Conservation (phyloP, 2,113 vertebrate genomes). For the Callithrix jacchus region DNA sequence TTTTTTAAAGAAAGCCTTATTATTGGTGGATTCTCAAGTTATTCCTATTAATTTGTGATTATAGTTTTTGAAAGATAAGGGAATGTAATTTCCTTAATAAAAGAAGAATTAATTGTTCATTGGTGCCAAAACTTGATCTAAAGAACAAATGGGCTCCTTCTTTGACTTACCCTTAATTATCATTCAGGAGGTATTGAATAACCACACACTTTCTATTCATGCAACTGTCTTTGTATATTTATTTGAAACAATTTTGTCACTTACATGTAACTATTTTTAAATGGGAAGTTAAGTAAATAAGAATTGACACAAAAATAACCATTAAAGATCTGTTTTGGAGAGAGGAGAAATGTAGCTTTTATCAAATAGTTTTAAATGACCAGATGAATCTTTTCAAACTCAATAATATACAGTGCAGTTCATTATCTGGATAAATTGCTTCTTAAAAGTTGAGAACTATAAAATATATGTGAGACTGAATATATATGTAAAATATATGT, state of each 20-base stretch:
- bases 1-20: not conserved
- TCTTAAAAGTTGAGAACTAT: conserved; percentile 14
- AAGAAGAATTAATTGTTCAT: not conserved
- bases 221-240: not conserved
- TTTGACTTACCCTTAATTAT: not conserved
- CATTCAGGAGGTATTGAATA: not conserved
- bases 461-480: not conserved
- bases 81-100: not conserved
- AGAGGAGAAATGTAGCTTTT: not conserved
- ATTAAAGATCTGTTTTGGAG: not conserved
- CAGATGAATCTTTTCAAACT: not conserved
- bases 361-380: not conserved
- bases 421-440: not conserved
- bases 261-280: not conserved
- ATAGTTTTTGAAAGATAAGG: not conserved
- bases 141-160: not conserved
- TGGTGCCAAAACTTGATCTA: not conserved
- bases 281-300: not conserved
- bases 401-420: not conserved
- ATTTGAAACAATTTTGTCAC: not conserved
- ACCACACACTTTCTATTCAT: not conserved
- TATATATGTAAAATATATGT: too few species aligned
- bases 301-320: not conserved
- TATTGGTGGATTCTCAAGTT: not conserved
- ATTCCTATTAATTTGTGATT: conserved; percentile 14